Conservation (phyloP, 2,113 vertebrate genomes). For the Hippolais icterina region DNA sequence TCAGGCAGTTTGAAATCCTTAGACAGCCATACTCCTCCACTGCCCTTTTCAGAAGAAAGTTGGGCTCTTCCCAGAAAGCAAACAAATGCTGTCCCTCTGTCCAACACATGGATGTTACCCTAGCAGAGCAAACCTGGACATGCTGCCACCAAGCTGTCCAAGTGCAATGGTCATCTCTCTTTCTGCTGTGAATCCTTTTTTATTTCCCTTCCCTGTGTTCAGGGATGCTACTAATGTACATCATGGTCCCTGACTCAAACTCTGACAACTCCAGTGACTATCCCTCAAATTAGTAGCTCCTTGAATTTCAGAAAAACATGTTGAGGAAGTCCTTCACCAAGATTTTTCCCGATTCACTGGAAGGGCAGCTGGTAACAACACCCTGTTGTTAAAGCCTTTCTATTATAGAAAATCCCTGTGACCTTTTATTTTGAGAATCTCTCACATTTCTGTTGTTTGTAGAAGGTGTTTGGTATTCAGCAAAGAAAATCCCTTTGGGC, state of each 20-base stretch:
- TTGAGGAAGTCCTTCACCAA: background rate
- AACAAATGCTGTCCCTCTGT: slow-evolving; percentile 43
- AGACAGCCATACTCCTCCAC: background rate
- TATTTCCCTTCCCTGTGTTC: background rate
- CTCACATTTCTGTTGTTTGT: slow-evolving; percentile 58
- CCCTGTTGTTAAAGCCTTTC: slow-evolving; percentile 26
- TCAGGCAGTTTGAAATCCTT: background rate
- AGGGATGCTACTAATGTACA: background rate
- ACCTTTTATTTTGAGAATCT: slow-evolving; percentile 61
- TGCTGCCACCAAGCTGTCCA: background rate
- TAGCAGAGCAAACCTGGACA: slow-evolving; percentile 34
- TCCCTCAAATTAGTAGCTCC: background rate
- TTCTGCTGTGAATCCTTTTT: background rate
- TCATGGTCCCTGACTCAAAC: fast-evolving
- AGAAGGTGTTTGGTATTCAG: slow-evolving; percentile 46
- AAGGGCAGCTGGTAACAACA: slow-evolving; percentile 37
- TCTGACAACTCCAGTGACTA: background rate
- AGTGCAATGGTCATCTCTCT: background rate
- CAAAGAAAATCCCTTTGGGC: background rate
- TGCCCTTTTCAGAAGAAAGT: background rate
- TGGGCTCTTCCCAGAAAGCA: background rate
- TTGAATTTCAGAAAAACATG: background rate
- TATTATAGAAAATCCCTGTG: slow-evolving; percentile 56
- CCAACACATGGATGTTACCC: background rate
- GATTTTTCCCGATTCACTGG: background rate